Base-by-base conservation (phyloP, 2,113 vertebrate genomes). In the Coptodon rendalli region DNA sequence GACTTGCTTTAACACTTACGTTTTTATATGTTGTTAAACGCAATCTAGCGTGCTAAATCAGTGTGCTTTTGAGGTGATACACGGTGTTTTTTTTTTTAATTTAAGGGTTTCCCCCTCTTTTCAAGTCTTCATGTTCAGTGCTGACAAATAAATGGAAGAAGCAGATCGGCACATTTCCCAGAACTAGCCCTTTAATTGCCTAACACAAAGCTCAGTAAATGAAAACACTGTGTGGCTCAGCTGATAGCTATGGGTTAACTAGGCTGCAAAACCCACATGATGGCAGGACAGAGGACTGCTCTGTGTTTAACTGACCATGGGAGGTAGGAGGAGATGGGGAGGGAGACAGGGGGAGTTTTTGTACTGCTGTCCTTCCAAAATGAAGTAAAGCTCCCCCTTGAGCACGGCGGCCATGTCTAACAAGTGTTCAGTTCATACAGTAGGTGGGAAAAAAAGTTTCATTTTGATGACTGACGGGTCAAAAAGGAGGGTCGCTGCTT, bases 211-310 rank as follows among this genome's bases (percentile, higher is more conserved):
- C 11, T 81, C 53, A 14, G 11, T 66, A 80, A 86, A 66, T 86
- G 84, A 85, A 82, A 90, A 84, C 40, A 31, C 17, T 59, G 53
- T 80, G 87, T 8, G 73, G 78, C 85, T 89, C 83, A 87, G 83
- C 68, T 80, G 89, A 91, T 19, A 80, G 48, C 81, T 38, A 53
- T 17, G 91, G 91, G 92, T 92, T 93, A 93, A 91, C 63, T 50
- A 38, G 89, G 86, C 89, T 78, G 81, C 84, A 85, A 91, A 91
- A 80, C 63, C 89, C 92, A 91, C 92, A 91, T 86, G 89, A 90
- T 82, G 90, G 71, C 76, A 63, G 90, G 84, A 93, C 92, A 94
- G 90, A 93, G 89, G 85, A 17, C 50, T 50, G 68, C 84, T 91
- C 93, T 94, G 86, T 94, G 87, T 79, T 91, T 80, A 7, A 50